These are phyloP conservation scores for Ladona fulva DNA, from an alignment of 1,140 invertebrate genomes.

Conservation along the genomic window DNA sequence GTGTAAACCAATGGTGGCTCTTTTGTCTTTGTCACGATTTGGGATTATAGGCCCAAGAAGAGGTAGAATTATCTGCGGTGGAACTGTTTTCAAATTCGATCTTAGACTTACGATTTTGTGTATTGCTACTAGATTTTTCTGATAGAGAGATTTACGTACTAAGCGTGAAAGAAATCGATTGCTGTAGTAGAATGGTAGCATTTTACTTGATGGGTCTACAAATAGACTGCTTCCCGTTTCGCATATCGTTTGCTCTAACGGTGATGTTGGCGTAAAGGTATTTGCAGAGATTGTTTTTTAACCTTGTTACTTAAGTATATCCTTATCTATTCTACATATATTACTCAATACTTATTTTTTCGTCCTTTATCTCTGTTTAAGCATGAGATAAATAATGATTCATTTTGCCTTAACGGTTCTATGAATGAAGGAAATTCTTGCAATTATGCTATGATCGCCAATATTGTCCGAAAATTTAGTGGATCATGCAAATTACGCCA, in stretches of 20 bases:
- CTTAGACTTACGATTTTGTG: no score
- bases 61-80: no score
- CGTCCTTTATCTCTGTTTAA: not conserved
- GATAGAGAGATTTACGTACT: not conserved
- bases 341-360: no score
- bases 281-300: no score
- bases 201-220: slow-evolving; percentile 1
- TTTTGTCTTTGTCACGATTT: not conserved
- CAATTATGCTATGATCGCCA: not conserved
- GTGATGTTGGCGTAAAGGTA: no score
- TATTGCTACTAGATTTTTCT: not conserved
- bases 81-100: no score
- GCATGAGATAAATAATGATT: not conserved
- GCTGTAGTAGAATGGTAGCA: not conserved
- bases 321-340: no score
- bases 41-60: not conserved
- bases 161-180: slow-evolving; percentile 1
- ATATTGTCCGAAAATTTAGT: not conserved
- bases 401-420: not conserved
- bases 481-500: not conserved
- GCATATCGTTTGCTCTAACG: not conserved
- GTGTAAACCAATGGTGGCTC: slow-evolving; percentile 7
- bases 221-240: slow-evolving; percentile 5
- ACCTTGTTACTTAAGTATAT: no score
- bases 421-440: no score